These are phyloP conservation scores for Lycia hirtaria DNA, from an alignment of 2,888 invertebrate species.

Conservation along the genomic window DNA sequence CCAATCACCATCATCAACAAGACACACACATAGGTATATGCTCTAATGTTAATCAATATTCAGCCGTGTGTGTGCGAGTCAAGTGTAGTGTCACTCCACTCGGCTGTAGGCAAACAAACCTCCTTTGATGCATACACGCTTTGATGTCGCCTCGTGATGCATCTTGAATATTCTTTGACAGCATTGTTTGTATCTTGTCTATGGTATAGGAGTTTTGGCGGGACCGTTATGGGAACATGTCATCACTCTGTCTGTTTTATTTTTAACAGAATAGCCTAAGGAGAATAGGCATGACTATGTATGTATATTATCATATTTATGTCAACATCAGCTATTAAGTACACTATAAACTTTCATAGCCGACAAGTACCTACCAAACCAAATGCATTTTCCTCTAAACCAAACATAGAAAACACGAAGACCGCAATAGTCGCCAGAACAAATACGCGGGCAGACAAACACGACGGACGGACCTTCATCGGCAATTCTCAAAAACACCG, in stretches of 20 bases:
- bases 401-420: constrained; percentile 21
- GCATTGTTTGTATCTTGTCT: constrained; percentile 20
- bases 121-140: constrained; percentile 38
- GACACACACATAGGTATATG: constrained; percentile 4
- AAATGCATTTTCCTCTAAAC: background rate
- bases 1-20: constrained; percentile 25
- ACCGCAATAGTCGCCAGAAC: constrained; percentile 16
- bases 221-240: too few species aligned
- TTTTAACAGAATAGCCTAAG: too few species aligned
- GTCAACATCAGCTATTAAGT: too few species aligned
- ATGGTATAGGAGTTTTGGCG: constrained; percentile 35
- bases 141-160: constrained; percentile 31
- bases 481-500: constrained; percentile 82
- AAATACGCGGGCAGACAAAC: constrained; percentile 55
- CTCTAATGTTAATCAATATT: constrained; percentile 38
- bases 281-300: too few species aligned
- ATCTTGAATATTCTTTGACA: constrained; percentile 40
- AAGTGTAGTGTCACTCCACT: constrained; percentile 19
- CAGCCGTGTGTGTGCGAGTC: constrained; percentile 18
- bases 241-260: too few species aligned
- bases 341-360: background rate
- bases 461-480: constrained; percentile 74
- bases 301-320: too few species aligned
- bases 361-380: background rate
- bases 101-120: constrained; percentile 29